These are phyloP conservation scores for Myotis davidii DNA, from an alignment of 2,113 vertebrate species.

Conservation along the genomic window DNA sequence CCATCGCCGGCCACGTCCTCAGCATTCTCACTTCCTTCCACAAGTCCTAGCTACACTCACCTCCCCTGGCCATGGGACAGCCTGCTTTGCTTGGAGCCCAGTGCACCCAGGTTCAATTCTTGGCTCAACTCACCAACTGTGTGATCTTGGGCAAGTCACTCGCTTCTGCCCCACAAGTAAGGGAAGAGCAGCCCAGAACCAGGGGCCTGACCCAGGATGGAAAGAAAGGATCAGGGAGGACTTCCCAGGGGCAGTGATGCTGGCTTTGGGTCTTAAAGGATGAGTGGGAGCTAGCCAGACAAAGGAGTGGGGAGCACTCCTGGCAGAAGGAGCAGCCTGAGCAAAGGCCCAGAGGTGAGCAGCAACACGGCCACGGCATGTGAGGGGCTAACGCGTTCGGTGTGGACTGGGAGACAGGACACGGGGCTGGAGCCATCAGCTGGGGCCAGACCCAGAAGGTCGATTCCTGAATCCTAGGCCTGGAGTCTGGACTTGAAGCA, in stretches of 20 bases:
- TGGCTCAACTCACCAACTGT: conserved; percentile 4
- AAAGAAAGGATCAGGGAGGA: neutral
- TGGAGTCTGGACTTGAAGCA: neutral
- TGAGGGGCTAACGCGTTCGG: accelerated
- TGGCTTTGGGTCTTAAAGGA: conserved; percentile 42
- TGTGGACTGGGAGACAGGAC: neutral
- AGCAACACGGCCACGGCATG: neutral
- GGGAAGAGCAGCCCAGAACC: neutral
- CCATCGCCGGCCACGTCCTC: neutral
- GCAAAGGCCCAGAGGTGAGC: neutral
- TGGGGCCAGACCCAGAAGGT: neutral
- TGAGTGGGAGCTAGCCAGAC: neutral
- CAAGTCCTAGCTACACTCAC: neutral
- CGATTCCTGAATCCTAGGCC: neutral
- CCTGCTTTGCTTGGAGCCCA: neutral
- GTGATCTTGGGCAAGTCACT: conserved; percentile 52
- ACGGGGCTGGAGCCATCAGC: neutral
- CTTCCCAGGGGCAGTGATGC: neutral
- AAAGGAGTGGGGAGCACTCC: neutral
- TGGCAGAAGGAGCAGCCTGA: neutral
- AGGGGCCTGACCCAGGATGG: neutral
- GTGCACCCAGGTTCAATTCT: neutral
- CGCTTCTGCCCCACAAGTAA: neutral
- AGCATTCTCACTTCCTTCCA: neutral
- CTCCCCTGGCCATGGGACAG: neutral